These are phyloP conservation scores for Nibea albiflora DNA, from an alignment of 2,113 vertebrate species.

Conservation along the genomic window DNA sequence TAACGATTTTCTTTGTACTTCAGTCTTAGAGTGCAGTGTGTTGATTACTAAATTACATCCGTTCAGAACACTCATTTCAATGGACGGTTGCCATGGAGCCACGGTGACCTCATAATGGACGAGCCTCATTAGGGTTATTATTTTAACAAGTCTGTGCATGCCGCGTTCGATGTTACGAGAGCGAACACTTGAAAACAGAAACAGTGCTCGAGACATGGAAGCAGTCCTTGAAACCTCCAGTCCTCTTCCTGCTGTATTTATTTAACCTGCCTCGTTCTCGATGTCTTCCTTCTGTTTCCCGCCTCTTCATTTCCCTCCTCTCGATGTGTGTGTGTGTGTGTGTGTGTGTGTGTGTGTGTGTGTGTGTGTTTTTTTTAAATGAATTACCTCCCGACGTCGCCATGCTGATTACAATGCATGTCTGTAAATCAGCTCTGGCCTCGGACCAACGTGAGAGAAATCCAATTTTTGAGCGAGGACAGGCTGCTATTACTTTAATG, in stretches of 20 bases:
- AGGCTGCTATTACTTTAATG: conserved; percentile 35
- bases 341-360: background rate
- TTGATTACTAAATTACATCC: conserved; percentile 30
- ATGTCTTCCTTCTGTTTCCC: background rate
- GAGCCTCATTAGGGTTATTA: background rate
- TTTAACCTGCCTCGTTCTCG: background rate
- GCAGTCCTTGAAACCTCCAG: conserved; percentile 6
- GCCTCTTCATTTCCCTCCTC: conserved; percentile 3
- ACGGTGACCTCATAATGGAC: background rate
- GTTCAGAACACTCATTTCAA: background rate
- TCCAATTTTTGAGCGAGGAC: conserved; percentile 23
- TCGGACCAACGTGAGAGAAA: conserved; percentile 25
- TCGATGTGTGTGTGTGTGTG: background rate
- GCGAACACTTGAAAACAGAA: background rate
- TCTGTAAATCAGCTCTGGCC: conserved; percentile 22
- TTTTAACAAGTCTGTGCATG: background rate
- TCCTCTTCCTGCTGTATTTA: background rate
- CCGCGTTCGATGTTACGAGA: background rate
- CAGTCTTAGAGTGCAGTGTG: background rate
- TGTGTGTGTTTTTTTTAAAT: conserved; percentile 29
- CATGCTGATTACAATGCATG: conserved; percentile 14
- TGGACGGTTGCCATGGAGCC: conserved; percentile 36
- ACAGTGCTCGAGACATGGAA: background rate
- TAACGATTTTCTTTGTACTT: background rate
- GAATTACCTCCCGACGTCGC: conserved; percentile 21